Conservation (phyloP, 2,888 invertebrate species). For the Andrena hattorfiana region DNA sequence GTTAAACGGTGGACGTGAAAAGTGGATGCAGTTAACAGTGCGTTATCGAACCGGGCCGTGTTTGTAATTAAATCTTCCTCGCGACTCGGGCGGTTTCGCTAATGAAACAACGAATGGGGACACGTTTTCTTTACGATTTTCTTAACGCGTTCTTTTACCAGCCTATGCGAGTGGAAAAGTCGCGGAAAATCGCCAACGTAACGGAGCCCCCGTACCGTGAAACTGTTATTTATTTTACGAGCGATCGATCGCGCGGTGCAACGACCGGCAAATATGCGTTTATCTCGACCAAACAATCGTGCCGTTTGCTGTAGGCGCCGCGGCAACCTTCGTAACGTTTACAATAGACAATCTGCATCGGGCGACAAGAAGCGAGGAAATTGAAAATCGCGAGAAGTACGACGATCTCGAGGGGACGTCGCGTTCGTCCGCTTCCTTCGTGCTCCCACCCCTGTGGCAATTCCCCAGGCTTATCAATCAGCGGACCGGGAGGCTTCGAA, state of each 20-base stretch:
- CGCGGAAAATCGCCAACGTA: not conserved
- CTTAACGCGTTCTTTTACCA: no score
- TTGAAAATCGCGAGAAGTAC: constrained; percentile 10
- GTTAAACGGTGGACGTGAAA: not conserved
- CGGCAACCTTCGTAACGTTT: not conserved
- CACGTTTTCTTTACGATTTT: no score
- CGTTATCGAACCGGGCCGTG: constrained; percentile 4
- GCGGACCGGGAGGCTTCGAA: not conserved
- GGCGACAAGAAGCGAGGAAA: not conserved
- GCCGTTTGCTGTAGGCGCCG: not conserved
- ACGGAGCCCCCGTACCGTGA: not conserved
- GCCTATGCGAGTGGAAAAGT: not conserved
- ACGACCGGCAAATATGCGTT: constrained; percentile 14
- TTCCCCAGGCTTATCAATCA: constrained; percentile 34
- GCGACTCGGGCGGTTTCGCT: not conserved
- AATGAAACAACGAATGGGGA: not conserved
- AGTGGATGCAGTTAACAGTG: constrained; percentile 2
- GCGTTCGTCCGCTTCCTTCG: constrained; percentile 31
- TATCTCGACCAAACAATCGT: constrained; percentile 25
- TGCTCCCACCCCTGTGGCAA: constrained; percentile 14
- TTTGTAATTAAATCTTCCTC: constrained; percentile 21
- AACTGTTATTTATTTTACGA: constrained; percentile 20
- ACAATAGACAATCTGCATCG: not conserved
- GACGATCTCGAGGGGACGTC: not conserved
- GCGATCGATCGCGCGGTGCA: constrained; percentile 20